Evolutionary conservation across 2,113 vertebrate species (phyloP).

Genomic region (Anarrhichthys ocellatus): DNA sequence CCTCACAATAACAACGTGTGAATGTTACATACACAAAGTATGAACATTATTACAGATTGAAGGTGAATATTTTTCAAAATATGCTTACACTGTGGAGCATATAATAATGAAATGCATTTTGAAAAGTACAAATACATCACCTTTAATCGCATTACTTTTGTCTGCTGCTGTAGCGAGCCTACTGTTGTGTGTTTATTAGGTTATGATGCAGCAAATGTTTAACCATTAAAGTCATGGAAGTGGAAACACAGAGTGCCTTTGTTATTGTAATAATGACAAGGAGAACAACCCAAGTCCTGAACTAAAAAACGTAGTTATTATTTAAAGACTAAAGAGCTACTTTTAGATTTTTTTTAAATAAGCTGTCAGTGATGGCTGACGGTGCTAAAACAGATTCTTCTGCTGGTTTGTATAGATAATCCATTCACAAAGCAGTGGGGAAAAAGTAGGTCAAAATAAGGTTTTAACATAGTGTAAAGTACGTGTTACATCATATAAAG

Average conservation of each 20-base stretch:
- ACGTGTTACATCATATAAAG: constrained; percentile 56
- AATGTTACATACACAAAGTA: background rate
- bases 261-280: constrained; percentile 9
- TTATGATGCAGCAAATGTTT: background rate
- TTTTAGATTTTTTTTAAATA: background rate
- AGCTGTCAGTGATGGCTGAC: background rate
- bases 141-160: background rate
- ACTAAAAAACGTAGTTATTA: background rate
- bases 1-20: background rate
- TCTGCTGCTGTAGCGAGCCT: background rate
- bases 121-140: background rate
- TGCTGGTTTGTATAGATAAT: background rate
- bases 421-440: constrained; percentile 18
- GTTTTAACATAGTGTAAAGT: constrained; percentile 15
- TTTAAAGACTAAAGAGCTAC: constrained; percentile 1
- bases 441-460: constrained; percentile 40
- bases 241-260: constrained; percentile 29
- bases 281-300: background rate
- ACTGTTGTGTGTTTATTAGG: constrained; percentile 5
- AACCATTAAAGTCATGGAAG: constrained; percentile 3
- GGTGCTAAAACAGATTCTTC: background rate
- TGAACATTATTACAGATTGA: background rate
- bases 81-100: background rate
- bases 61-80: background rate
- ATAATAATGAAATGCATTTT: background rate